phyloP scores from a whole-genome alignment of 2,797 vertebrate genomes.

The Poecilia gillii region DNA sequence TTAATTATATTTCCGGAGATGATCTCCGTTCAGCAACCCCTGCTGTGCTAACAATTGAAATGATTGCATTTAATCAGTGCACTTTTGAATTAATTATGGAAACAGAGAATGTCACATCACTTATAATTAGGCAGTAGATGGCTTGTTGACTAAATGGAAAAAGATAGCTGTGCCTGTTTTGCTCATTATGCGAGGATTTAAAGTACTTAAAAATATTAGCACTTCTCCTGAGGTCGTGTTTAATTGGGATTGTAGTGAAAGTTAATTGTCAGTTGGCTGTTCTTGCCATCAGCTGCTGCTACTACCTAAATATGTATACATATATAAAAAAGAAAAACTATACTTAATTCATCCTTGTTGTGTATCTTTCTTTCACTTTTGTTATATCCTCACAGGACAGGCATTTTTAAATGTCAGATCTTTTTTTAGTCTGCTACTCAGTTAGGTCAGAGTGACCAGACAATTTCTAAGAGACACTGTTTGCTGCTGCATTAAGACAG shows the following conservation, averaged over 20 bases:
- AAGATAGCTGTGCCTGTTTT: slow-evolving; percentile 48
- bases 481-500: background rate
- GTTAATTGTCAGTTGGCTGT: slow-evolving; percentile 14
- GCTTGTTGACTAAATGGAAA: slow-evolving; percentile 68
- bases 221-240: slow-evolving; percentile 21
- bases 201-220: slow-evolving; percentile 31
- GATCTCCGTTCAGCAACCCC: slow-evolving; percentile 68
- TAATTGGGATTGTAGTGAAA: slow-evolving; percentile 11
- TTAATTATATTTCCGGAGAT: slow-evolving; percentile 70
- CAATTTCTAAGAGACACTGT: background rate
- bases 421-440: background rate
- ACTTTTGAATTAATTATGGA: slow-evolving; percentile 76
- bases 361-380: background rate
- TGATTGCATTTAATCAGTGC: slow-evolving; percentile 79
- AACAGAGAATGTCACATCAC: slow-evolving; percentile 72
- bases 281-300: slow-evolving; percentile 30
- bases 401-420: background rate
- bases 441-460: background rate
- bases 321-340: background rate
- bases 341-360: background rate
- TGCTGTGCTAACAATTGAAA: slow-evolving; percentile 71
- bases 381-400: background rate
- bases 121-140: slow-evolving; percentile 69
- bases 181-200: slow-evolving; percentile 37
- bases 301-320: background rate